These are phyloP conservation scores for Conger conger DNA, from an alignment of 2,113 vertebrate species.

Conservation along the genomic window DNA sequence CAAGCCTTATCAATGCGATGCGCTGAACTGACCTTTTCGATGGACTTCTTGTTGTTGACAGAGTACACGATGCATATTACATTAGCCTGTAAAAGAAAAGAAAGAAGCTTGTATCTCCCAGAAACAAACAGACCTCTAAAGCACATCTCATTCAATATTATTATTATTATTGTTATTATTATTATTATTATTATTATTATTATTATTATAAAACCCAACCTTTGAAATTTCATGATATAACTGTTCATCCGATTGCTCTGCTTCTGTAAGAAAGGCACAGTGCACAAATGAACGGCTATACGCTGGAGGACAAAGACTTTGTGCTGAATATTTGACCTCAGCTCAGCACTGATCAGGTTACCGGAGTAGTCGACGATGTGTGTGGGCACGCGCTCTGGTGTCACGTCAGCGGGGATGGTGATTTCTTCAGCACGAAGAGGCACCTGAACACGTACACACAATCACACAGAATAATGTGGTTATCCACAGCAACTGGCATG, in stretches of 20 bases:
- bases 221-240: constrained; percentile 95
- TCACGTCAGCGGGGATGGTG: constrained; percentile 97
- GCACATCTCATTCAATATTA: background rate
- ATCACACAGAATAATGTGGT: background rate
- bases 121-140: background rate
- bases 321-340: background rate
- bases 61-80: constrained; percentile 99
- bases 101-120: constrained; percentile 4
- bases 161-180: background rate
- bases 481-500: background rate
- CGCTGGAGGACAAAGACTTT: background rate
- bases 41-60: constrained; percentile 97
- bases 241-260: constrained; percentile 94
- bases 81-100: constrained; percentile 84
- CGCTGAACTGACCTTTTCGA: constrained; percentile 85
- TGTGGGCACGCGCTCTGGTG: constrained; percentile 95
- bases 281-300: constrained; percentile 14
- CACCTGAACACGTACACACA: constrained; percentile 69
- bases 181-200: background rate
- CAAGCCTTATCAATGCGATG: background rate
- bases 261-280: constrained; percentile 71
- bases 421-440: constrained; percentile 95
- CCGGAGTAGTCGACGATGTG: constrained; percentile 99
- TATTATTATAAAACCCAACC: constrained; percentile 64
- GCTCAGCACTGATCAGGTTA: constrained; percentile 45